phyloP scores from a whole-genome alignment of 2,113 vertebrate genomes.

The Delphinus delphis region DNA sequence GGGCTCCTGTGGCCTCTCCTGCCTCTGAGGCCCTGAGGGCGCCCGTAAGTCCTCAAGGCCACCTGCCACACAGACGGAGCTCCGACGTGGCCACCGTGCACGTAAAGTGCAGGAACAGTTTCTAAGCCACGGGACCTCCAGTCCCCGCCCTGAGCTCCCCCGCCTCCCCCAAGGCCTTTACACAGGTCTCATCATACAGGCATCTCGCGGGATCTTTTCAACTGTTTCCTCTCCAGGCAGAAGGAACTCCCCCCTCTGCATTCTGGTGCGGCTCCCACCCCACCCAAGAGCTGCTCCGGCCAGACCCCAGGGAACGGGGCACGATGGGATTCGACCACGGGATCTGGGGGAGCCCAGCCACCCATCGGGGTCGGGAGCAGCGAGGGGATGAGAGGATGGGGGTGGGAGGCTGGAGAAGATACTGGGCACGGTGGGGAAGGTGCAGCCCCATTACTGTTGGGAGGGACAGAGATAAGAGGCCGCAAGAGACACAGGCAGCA shows the following conservation, averaged over 20 bases:
- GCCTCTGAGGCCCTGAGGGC: fast-evolving
- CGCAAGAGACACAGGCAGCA: neutral
- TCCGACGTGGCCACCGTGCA: neutral
- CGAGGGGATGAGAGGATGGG: fast-evolving
- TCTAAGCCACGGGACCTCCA: neutral
- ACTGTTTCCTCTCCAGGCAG: no score
- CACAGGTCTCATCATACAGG: fast-evolving
- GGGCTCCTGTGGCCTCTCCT: fast-evolving
- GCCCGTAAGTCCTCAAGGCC: no score
- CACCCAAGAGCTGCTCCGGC: neutral
- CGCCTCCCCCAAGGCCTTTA: no score
- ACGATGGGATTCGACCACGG: fast-evolving
- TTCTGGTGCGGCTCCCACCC: neutral
- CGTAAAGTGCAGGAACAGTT: fast-evolving
- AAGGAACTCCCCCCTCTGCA: neutral
- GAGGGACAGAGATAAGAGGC: neutral
- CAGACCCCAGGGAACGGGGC: neutral
- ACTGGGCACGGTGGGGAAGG: fast-evolving
- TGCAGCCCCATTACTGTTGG: neutral
- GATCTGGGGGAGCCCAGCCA: neutral
- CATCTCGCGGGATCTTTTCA: neutral
- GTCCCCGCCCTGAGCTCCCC: fast-evolving
- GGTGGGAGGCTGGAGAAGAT: neutral
- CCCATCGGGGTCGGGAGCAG: no score
- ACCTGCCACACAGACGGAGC: neutral